Evolutionary conservation across 2,888 invertebrate species (phyloP).

Genomic region (Clusia tigrina): DNA sequence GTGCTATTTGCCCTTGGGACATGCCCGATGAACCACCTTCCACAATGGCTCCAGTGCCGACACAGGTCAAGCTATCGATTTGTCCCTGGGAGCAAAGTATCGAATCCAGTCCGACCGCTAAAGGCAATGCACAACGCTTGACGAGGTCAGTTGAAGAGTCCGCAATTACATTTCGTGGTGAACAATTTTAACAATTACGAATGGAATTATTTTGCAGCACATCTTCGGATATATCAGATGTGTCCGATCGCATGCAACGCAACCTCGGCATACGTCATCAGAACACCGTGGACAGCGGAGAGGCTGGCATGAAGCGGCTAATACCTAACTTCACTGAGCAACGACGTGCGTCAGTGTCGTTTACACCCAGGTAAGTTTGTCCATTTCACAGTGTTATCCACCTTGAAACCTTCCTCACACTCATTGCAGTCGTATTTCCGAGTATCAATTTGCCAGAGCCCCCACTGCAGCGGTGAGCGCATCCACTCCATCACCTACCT

Average conservation of each 20-base stretch:
- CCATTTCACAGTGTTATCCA: neutral
- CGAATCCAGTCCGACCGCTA: conserved; percentile 24
- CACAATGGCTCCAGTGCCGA: conserved; percentile 23
- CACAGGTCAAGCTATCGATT: conserved; percentile 52
- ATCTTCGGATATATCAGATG: conserved; percentile 74
- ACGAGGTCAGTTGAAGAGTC: conserved; percentile 45
- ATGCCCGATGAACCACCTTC: conserved; percentile 44
- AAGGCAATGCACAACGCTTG: conserved; percentile 42
- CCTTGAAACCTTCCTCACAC: neutral
- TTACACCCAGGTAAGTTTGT: conserved; percentile 55
- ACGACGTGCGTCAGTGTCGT: conserved; percentile 62
- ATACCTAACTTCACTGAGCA: conserved; percentile 59
- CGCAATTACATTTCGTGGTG: neutral
- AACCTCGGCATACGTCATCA: conserved; percentile 74
- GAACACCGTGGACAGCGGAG: conserved; percentile 73
- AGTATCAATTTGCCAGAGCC: conserved; percentile 46
- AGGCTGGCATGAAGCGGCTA: conserved; percentile 65
- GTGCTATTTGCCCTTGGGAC: conserved; percentile 64
- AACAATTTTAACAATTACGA: too few relatives aligned
- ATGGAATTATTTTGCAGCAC: too few relatives aligned
- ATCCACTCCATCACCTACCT: conserved; percentile 49
- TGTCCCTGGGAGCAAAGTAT: conserved; percentile 60
- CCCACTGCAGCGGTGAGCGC: conserved; percentile 38
- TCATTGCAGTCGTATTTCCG: conserved; percentile 44
- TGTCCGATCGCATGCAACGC: conserved; percentile 70